Percentiles rank a stretch among this genome's conserved stretches.
Conservation (phyloP, 2,113 vertebrate species). For the Rhabdomys dilectus region DNA sequence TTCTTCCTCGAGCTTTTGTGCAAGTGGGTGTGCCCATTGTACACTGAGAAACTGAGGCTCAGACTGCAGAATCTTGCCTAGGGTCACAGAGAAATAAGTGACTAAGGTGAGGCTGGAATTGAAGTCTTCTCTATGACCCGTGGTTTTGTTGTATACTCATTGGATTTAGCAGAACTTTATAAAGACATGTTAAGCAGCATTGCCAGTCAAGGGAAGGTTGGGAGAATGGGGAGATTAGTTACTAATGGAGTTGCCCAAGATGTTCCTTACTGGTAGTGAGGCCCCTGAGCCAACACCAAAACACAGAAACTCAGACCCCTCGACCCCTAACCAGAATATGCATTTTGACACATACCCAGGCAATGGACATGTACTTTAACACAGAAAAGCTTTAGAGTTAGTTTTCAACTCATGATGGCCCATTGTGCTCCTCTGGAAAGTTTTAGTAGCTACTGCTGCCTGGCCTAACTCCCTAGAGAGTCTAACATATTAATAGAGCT, state of each 20-base stretch:
- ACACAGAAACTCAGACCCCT: neutral
- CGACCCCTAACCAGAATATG: neutral
- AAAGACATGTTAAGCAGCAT: neutral
- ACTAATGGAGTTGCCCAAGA: neutral
- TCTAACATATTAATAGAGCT: neutral
- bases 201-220: neutral
- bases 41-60: neutral
- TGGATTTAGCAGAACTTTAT: neutral
- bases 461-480: neutral
- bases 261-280: neutral
- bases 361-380: neutral
- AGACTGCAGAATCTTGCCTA: neutral
- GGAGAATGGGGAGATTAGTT: neutral
- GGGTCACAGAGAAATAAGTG: neutral
- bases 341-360: neutral
- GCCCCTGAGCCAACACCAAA: neutral
- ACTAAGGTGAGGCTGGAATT: neutral
- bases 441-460: neutral
- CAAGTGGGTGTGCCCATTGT: neutral
- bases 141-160: neutral
- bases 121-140: neutral
- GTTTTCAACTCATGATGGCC: neutral
- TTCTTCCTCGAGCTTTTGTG: neutral
- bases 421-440: neutral
- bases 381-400: neutral